A percentile compares a stretch with the other conserved stretches of the same genome.
phyloP scores from a whole-genome alignment of 2,888 invertebrate genomes.

The Periphyllus acericola region DNA sequence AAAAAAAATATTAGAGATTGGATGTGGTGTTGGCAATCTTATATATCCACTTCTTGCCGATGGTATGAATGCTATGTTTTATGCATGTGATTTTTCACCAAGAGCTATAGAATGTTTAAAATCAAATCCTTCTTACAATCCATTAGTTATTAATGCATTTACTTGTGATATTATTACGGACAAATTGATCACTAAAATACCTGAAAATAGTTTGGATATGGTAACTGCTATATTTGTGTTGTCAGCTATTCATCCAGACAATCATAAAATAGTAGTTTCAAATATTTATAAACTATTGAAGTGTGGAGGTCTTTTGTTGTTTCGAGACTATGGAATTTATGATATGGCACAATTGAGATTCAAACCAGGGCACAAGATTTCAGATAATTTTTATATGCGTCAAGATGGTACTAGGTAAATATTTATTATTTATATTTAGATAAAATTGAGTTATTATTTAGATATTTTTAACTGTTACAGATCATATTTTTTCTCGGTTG shows the following conservation, averaged over 20 bases:
- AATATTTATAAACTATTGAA: constrained; percentile 76
- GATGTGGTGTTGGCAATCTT: constrained; percentile 98
- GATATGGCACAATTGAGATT: constrained; percentile 97
- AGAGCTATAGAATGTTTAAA: constrained; percentile 89
- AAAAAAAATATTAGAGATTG: constrained; percentile 78
- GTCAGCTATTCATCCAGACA: constrained; percentile 91
- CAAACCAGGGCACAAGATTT: constrained; percentile 89
- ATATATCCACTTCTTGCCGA: constrained; percentile 85
- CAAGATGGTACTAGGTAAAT: constrained; percentile 92
- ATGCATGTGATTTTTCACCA: constrained; percentile 93
- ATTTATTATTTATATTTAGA: neutral
- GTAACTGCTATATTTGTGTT: constrained; percentile 93
- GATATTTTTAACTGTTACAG: constrained; percentile 69
- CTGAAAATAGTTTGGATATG: constrained; percentile 74
- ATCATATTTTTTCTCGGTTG: constrained; percentile 83
- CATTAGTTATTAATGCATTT: constrained; percentile 78
- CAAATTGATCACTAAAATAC: constrained; percentile 69
- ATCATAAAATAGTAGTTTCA: constrained; percentile 74
- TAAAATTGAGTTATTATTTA: neutral
- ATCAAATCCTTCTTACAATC: constrained; percentile 74
- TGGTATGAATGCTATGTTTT: constrained; percentile 78
- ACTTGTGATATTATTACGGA: constrained; percentile 84
- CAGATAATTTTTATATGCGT: constrained; percentile 92
- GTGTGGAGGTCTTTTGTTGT: constrained; percentile 83
- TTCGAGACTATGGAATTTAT: constrained; percentile 93